These are phyloP conservation scores for Ligdia adustata DNA, from an alignment of 2,888 invertebrate species.

Conservation along the genomic window DNA sequence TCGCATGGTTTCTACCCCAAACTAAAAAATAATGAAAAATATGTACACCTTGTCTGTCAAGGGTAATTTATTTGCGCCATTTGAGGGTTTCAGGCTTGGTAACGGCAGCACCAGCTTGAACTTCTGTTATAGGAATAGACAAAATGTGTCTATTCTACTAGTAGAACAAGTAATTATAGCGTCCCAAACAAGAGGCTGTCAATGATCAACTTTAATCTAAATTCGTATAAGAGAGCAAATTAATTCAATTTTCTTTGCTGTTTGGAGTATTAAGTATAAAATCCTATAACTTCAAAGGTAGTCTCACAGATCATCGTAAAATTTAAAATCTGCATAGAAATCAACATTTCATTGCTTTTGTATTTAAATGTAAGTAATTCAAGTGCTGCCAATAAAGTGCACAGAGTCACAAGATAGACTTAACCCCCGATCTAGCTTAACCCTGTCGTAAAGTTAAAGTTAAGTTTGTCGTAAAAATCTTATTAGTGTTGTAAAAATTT, in stretches of 20 bases:
- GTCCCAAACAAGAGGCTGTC: no score
- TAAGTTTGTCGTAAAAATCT: conserved; percentile 18
- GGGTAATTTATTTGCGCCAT: no score
- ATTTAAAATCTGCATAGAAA: background rate
- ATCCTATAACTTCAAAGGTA: background rate
- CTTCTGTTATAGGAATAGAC: no score
- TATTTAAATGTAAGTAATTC: background rate
- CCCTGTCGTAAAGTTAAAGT: conserved; percentile 13
- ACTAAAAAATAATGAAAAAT: no score
- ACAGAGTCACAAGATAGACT: background rate
- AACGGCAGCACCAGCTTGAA: no score
- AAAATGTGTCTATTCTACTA: no score
- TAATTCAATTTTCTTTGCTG: background rate
- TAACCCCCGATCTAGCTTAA: conserved; percentile 9
- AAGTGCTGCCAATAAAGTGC: background rate
- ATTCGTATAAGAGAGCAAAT: background rate
- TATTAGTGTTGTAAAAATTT: conserved; percentile 13
- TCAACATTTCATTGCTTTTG: background rate
- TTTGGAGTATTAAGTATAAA: background rate
- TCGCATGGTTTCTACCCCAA: no score
- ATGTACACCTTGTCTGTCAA: no score
- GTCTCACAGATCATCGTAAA: background rate
- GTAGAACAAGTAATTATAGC: no score
- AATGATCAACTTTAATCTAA: background rate
- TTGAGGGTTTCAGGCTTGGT: no score